Evolutionary conservation across 2,113 vertebrate species (phyloP).

Genomic region (Oxyura jamaicensis): DNA sequence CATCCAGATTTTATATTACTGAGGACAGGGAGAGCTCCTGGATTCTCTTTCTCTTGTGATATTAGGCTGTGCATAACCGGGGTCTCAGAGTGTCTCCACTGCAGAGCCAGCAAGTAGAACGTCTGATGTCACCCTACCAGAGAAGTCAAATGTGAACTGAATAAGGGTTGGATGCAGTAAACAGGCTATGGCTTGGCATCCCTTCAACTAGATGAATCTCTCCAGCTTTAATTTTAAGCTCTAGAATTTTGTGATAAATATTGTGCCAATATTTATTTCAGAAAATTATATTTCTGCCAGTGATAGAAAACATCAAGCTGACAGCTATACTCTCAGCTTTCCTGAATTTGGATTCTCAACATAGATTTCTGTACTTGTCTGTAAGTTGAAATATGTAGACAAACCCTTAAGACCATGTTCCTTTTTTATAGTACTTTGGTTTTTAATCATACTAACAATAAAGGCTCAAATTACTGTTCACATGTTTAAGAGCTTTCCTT

Average conservation of each 20-base stretch:
- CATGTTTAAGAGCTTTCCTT: background rate
- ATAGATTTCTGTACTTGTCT: background rate
- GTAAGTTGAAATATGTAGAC: background rate
- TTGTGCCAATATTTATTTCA: background rate
- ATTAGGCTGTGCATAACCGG: rapidly evolving
- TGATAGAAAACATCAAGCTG: background rate
- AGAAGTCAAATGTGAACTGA: background rate
- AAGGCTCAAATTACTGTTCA: background rate
- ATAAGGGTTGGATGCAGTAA: background rate
- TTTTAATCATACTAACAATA: background rate
- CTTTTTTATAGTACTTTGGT: background rate
- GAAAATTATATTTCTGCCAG: background rate
- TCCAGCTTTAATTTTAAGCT: background rate
- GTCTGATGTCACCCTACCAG: background rate
- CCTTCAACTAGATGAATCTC: background rate
- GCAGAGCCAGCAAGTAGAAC: background rate
- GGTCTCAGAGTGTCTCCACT: background rate
- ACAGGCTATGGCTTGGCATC: background rate
- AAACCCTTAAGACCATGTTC: background rate
- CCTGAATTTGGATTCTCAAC: background rate
- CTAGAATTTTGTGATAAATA: background rate
- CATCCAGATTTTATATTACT: background rate
- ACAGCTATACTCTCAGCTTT: background rate
- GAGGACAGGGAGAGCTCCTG: background rate
- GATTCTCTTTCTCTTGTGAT: rapidly evolving